Conservation (phyloP, 1,140 invertebrate genomes). For the Cherax quadricarinatus region DNA sequence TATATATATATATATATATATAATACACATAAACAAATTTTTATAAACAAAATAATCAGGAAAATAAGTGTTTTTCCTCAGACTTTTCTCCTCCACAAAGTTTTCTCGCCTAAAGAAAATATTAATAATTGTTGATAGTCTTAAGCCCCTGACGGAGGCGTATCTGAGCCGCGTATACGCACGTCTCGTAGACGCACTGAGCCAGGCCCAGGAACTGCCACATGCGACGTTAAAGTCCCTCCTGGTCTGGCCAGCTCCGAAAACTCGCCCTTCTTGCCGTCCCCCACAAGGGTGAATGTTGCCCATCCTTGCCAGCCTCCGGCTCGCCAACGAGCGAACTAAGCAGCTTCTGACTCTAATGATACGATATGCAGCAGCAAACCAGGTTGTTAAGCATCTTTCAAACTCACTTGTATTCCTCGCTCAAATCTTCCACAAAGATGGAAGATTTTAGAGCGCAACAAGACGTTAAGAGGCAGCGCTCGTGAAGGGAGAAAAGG, state of each 20-base stretch:
- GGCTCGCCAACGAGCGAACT: slow-evolving; percentile 12
- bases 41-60: no score
- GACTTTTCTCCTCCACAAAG: slow-evolving; percentile 20
- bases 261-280: slow-evolving; percentile 16
- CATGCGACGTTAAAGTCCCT: slow-evolving; percentile 43
- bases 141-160: slow-evolving; percentile 30
- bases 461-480: slow-evolving; percentile 54
- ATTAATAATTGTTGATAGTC: slow-evolving; percentile 66
- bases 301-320: neutral
- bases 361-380: slow-evolving; percentile 63
- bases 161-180: slow-evolving; percentile 54
- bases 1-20: no score
- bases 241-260: neutral
- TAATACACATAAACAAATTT: no score
- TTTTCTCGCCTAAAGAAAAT: slow-evolving; percentile 17
- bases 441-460: slow-evolving; percentile 55
- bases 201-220: slow-evolving; percentile 23
- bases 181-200: slow-evolving; percentile 55
- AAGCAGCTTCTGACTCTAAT: slow-evolving; percentile 68
- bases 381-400: slow-evolving; percentile 66
- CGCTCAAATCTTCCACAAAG: slow-evolving; percentile 67
- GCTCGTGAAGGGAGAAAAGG: neutral
- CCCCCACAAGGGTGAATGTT: neutral
- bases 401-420: slow-evolving; percentile 68
- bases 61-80: no score